These are phyloP conservation scores for Pica pica DNA, from an alignment of 2,113 vertebrate genomes.

Conservation along the genomic window DNA sequence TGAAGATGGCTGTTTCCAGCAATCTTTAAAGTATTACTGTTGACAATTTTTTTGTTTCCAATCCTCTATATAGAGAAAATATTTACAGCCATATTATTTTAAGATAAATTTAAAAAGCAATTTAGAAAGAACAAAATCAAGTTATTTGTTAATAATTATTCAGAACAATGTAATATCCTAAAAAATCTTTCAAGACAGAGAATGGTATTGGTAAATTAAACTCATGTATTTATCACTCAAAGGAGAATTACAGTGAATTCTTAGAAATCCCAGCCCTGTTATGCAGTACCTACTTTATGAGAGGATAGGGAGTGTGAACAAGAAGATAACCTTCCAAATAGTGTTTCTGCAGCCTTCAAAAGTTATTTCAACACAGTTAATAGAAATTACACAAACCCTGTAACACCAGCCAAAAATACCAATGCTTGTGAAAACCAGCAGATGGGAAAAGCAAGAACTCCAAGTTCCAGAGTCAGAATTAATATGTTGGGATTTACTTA, in stretches of 20 bases:
- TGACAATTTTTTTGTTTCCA: neutral
- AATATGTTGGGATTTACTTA: neutral
- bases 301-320: neutral
- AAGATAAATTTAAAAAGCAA: neutral
- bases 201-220: neutral
- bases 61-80: neutral
- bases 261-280: neutral
- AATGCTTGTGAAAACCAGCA: slow-evolving; percentile 51
- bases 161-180: neutral
- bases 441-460: slow-evolving; percentile 39
- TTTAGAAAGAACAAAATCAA: neutral
- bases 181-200: neutral
- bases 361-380: slow-evolving; percentile 44
- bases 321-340: slow-evolving; percentile 6
- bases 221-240: neutral
- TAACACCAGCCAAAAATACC: slow-evolving; percentile 40
- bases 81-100: neutral
- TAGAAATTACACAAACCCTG: slow-evolving; percentile 38
- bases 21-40: neutral
- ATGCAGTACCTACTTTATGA: neutral
- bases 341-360: slow-evolving; percentile 12
- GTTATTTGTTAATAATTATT: neutral
- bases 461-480: neutral
- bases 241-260: neutral
- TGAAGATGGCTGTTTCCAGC: neutral